A percentile compares a stretch with the other conserved stretches of the same genome.
Evolutionary conservation across 2,113 vertebrate genomes (phyloP).

Genomic region (Ifrita kowaldi): DNA sequence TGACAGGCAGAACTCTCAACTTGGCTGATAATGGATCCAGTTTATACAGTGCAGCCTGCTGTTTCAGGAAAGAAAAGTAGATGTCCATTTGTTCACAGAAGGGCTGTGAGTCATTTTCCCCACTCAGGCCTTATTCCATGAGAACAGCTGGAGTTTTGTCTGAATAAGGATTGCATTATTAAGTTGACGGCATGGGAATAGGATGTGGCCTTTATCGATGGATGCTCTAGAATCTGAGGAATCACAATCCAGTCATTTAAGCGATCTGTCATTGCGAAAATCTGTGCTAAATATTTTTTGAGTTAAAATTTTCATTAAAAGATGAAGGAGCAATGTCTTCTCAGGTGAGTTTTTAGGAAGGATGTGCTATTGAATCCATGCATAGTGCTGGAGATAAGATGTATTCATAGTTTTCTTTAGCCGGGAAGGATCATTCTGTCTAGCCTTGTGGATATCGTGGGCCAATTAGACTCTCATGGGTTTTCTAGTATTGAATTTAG

Average conservation of each 20-base stretch:
- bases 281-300: not conserved
- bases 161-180: not conserved
- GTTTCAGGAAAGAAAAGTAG: not conserved
- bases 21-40: not conserved
- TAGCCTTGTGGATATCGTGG: not conserved
- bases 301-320: not conserved
- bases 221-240: not conserved
- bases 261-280: not conserved
- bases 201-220: not conserved
- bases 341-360: not conserved
- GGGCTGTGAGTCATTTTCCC: not conserved
- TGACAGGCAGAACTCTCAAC: not conserved
- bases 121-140: not conserved
- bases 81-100: not conserved
- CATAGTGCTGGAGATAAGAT: not conserved
- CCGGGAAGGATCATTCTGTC: not conserved
- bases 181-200: not conserved
- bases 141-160: not conserved
- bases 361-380: not conserved
- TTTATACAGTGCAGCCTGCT: not conserved
- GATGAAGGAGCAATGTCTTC: not conserved
- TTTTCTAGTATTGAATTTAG: not conserved
- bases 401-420: not conserved
- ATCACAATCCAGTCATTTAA: not conserved
- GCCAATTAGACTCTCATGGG: not conserved